Conservation (phyloP, 2,797 vertebrate genomes). For the Malacoraja senta region DNA sequence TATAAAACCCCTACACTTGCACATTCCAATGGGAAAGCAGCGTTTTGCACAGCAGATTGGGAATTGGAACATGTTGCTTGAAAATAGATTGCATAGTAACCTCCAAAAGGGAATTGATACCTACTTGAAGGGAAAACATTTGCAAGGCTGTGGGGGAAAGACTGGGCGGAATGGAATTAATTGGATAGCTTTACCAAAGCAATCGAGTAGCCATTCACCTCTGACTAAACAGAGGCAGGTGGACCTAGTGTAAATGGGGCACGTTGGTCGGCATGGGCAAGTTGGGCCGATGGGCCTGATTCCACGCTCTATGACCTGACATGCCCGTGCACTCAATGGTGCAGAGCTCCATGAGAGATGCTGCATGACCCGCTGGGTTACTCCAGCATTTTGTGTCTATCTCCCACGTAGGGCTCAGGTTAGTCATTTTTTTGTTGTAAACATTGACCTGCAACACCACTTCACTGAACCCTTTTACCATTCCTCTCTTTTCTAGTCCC, state of each 20-base stretch:
- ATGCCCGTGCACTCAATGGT: too few species aligned
- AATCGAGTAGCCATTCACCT: too few species aligned
- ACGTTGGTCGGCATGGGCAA: not conserved
- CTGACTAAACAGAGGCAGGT: too few species aligned
- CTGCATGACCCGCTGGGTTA: too few species aligned
- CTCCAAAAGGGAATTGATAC: not conserved
- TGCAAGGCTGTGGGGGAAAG: not conserved
- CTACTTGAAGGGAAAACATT: not conserved
- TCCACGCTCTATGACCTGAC: too few species aligned
- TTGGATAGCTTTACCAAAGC: not conserved
- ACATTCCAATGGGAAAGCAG: not conserved
- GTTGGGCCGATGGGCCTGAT: not conserved
- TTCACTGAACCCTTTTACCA: not conserved
- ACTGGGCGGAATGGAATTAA: not conserved
- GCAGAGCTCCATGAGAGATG: not conserved
- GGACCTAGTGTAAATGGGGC: too few species aligned
- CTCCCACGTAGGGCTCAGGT: too few species aligned
- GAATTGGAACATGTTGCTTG: not conserved
- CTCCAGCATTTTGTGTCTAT: too few species aligned
- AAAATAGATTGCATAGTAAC: not conserved
- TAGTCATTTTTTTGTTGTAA: not conserved
- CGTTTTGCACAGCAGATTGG: not conserved
- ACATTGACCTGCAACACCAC: not conserved
- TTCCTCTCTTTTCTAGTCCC: constrained; percentile 64
- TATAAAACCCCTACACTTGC: too few species aligned